phyloP scores from a whole-genome alignment of 2,797 vertebrate species.

The Molossus molossus region DNA sequence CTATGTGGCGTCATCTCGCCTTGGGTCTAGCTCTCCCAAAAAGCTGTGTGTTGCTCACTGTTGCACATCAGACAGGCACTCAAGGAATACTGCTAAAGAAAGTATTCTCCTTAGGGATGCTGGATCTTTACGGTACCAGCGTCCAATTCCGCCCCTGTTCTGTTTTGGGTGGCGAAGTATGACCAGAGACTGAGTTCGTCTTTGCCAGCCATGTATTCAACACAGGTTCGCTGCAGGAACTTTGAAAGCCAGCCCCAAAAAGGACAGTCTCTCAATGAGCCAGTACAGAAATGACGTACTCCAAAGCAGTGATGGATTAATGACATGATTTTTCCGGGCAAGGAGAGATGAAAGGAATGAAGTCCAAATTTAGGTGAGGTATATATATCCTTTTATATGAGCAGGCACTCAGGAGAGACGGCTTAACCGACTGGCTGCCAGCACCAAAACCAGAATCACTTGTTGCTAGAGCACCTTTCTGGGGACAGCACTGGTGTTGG shows the following conservation, averaged over 20 bases:
- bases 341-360: neutral
- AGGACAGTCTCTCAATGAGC: neutral
- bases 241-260: neutral
- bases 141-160: neutral
- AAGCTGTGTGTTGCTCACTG: neutral
- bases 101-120: neutral
- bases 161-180: neutral
- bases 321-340: neutral
- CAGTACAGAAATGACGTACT: neutral
- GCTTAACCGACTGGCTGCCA: neutral
- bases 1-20: neutral
- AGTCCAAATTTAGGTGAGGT: neutral
- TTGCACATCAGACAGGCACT: neutral
- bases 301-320: neutral
- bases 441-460: neutral
- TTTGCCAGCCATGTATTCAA: neutral
- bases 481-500: neutral
- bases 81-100: neutral
- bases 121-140: neutral
- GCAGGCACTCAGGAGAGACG: neutral
- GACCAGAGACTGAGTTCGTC: neutral
- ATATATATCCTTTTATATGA: neutral
- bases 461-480: neutral
- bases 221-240: neutral
- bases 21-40: neutral